Evolutionary conservation across 2,113 vertebrate genomes (phyloP).

Genomic region (Platichthys stellatus): DNA sequence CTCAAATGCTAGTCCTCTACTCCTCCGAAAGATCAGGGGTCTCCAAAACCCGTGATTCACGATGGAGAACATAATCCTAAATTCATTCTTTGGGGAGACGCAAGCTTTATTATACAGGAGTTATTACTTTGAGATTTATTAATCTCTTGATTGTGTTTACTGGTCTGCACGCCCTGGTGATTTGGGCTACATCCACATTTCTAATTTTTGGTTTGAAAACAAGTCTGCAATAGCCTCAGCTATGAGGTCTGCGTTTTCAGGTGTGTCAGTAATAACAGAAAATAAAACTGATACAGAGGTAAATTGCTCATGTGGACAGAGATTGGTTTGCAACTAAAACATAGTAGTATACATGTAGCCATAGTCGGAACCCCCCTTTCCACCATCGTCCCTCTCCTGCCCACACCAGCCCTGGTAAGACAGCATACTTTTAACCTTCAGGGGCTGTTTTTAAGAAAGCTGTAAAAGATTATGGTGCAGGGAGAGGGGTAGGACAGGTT

Average conservation of each 20-base stretch:
- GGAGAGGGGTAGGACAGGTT: constrained; percentile 42
- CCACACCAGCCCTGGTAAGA: neutral
- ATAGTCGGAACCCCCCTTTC: neutral
- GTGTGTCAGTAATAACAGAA: no score
- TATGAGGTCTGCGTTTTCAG: no score
- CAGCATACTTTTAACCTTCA: constrained; percentile 53
- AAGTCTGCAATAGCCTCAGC: no score
- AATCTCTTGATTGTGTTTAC: neutral
- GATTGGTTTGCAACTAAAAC: neutral
- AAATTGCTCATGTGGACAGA: no score
- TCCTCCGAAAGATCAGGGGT: constrained; percentile 39
- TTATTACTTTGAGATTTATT: constrained; percentile 29
- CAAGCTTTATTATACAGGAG: constrained; percentile 5
- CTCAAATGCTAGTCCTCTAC: constrained; percentile 31
- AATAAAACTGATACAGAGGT: no score
- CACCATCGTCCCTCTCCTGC: constrained; percentile 6
- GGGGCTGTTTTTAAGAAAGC: constrained; percentile 45
- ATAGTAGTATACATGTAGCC: neutral
- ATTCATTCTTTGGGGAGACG: constrained; percentile 40
- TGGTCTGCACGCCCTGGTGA: constrained; percentile 10
- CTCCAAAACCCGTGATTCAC: constrained; percentile 67
- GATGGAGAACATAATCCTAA: constrained; percentile 55
- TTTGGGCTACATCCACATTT: neutral
- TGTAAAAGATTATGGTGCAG: constrained; percentile 53
- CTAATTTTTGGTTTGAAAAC: no score